Percentiles rank a stretch among this genome's conserved stretches.
Evolutionary conservation across 2,113 vertebrate species (phyloP).

Genomic region (Nibea coibor): DNA sequence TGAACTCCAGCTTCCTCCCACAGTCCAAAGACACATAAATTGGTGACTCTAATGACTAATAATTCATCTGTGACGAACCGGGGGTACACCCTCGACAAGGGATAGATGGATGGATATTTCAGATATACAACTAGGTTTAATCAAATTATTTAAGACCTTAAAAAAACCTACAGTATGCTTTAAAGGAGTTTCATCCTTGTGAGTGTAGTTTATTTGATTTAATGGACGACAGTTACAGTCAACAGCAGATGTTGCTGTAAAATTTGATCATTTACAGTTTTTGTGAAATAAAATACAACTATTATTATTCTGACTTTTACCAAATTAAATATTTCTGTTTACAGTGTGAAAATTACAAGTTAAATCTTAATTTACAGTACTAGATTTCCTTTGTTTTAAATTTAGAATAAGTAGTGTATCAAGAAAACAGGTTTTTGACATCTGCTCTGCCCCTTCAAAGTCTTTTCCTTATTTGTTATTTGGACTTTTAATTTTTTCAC

Average conservation of each 20-base stretch:
- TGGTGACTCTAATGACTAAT: too few species aligned
- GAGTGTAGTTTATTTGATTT: conserved; percentile 21
- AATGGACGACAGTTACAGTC: neutral
- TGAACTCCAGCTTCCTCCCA: too few species aligned
- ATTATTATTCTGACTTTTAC: conserved; percentile 8
- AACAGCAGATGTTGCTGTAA: conserved; percentile 5
- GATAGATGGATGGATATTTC: neutral
- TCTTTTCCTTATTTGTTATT: neutral
- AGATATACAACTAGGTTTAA: conserved; percentile 2
- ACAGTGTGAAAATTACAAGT: conserved; percentile 1
- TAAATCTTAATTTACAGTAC: neutral
- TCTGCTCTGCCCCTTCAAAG: neutral
- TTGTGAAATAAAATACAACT: conserved; percentile 7
- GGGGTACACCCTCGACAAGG: too few species aligned
- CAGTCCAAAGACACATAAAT: too few species aligned
- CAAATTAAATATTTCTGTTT: conserved; percentile 11
- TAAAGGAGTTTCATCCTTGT: neutral
- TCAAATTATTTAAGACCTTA: conserved; percentile 13
- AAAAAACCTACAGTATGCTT: neutral
- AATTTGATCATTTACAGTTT: conserved; percentile 9
- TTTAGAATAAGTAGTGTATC: neutral
- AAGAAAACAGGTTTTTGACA: conserved; percentile 12
- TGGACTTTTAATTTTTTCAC: neutral
- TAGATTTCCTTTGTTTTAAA: conserved; percentile 24
- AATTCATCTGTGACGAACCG: too few species aligned